phyloP scores from a whole-genome alignment of 2,113 vertebrate species.

The Pungitius pungitius region DNA sequence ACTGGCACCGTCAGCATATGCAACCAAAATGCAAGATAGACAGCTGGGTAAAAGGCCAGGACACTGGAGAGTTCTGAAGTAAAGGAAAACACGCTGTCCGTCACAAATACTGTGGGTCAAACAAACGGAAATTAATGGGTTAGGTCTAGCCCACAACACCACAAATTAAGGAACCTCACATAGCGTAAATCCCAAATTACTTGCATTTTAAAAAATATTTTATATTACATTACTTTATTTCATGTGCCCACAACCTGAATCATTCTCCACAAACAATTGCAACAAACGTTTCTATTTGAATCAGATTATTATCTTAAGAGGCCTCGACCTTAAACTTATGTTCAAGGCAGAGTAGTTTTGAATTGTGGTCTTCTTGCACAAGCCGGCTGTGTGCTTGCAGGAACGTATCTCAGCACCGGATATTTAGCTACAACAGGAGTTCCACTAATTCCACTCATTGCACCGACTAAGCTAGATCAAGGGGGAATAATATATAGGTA shows the following conservation, averaged over 20 bases:
- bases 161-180: constrained; percentile 49
- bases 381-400: constrained; percentile 49
- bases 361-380: constrained; percentile 49
- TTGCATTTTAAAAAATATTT: constrained; percentile 38
- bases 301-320: constrained; percentile 7
- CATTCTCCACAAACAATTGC: constrained; percentile 5
- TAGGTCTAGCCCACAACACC: constrained; percentile 47
- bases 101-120: constrained; percentile 53
- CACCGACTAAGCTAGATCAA: constrained; percentile 49
- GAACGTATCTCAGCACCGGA: constrained; percentile 61
- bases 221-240: constrained; percentile 33
- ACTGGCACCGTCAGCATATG: constrained; percentile 32
- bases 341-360: constrained; percentile 31
- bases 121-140: constrained; percentile 51
- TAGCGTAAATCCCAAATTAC: constrained; percentile 50
- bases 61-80: constrained; percentile 47
- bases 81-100: constrained; percentile 59
- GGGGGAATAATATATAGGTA: background rate
- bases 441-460: constrained; percentile 47
- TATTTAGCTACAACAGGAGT: constrained; percentile 48
- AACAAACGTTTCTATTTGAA: constrained; percentile 9
- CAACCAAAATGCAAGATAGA: constrained; percentile 35
- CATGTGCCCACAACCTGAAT: constrained; percentile 9
- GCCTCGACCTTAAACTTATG: constrained; percentile 6
- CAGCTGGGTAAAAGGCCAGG: constrained; percentile 52